phyloP scores from a whole-genome alignment of 2,888 invertebrate genomes.

The Troides aeacus region DNA sequence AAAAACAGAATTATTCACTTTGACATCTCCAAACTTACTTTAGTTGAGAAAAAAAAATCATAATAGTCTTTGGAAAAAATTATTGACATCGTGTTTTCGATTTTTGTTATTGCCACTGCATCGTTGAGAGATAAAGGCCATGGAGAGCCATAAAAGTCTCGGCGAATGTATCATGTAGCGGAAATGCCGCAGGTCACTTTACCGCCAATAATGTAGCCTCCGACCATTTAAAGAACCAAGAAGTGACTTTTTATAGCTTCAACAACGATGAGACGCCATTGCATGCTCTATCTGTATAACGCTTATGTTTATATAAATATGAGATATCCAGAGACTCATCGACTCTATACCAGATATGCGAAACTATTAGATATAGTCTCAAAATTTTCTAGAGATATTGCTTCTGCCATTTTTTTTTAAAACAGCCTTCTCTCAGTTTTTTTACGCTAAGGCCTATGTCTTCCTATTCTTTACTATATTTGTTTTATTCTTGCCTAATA shows the following conservation, averaged over 20 bases:
- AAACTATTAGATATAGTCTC: too few relatives aligned
- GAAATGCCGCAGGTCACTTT: constrained; percentile 15
- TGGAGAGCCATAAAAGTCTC: constrained; percentile 25
- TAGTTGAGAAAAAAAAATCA: background rate
- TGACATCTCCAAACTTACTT: too few relatives aligned
- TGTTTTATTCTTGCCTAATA: too few relatives aligned
- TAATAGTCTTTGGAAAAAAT: background rate
- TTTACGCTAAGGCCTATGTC: too few relatives aligned
- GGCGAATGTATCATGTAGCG: constrained; percentile 16
- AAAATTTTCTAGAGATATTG: too few relatives aligned
- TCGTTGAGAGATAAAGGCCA: constrained; percentile 25
- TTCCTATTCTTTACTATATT: too few relatives aligned
- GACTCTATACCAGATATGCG: too few relatives aligned
- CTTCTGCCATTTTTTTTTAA: too few relatives aligned
- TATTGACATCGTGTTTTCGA: background rate
- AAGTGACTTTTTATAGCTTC: constrained; percentile 2
- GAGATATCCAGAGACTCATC: too few relatives aligned
- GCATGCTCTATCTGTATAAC: background rate
- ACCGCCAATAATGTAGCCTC: constrained; percentile 7
- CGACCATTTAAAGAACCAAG: constrained; percentile 12
- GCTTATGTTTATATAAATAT: too few relatives aligned
- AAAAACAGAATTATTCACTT: background rate
- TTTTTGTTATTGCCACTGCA: constrained; percentile 17
- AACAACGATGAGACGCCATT: background rate
- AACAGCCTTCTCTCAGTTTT: too few relatives aligned